Evolutionary conservation across 2,797 vertebrate species (phyloP).

Genomic region (Amblyopsis hoosieri): DNA sequence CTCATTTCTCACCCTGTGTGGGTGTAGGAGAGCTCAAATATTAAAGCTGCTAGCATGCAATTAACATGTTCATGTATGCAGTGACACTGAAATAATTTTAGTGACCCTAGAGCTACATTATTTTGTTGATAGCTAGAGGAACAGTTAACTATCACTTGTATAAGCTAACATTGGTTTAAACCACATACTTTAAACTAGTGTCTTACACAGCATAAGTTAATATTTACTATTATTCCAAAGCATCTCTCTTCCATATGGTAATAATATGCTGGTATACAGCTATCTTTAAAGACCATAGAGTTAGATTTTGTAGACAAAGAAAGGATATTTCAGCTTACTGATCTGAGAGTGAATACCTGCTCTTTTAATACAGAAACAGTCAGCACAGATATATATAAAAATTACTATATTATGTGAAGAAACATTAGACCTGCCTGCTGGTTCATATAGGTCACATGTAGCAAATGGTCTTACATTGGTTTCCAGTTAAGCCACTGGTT

Average conservation of each 20-base stretch:
- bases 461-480: conserved; percentile 47
- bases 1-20: conserved; percentile 10
- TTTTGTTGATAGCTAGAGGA: conserved; percentile 42
- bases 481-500: conserved; percentile 64
- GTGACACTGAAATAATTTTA: conserved; percentile 37
- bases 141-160: conserved; percentile 26
- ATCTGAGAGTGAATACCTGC: conserved; percentile 12
- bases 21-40: conserved; percentile 14
- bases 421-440: conserved; percentile 56
- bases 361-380: conserved; percentile 15
- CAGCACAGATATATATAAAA: not conserved
- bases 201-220: not conserved
- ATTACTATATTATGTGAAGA: not conserved
- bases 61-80: conserved; percentile 36
- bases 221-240: not conserved
- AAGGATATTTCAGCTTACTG: conserved; percentile 9
- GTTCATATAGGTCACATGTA: conserved; percentile 59
- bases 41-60: conserved; percentile 54
- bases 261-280: conserved; percentile 8
- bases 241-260: conserved; percentile 15
- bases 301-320: conserved; percentile 23
- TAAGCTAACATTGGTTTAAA: conserved; percentile 58
- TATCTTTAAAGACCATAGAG: conserved; percentile 13
- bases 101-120: conserved; percentile 39
- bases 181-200: conserved; percentile 43